Evolutionary conservation across 2,888 invertebrate genomes (phyloP).

Genomic region (Agrotis puta): DNA sequence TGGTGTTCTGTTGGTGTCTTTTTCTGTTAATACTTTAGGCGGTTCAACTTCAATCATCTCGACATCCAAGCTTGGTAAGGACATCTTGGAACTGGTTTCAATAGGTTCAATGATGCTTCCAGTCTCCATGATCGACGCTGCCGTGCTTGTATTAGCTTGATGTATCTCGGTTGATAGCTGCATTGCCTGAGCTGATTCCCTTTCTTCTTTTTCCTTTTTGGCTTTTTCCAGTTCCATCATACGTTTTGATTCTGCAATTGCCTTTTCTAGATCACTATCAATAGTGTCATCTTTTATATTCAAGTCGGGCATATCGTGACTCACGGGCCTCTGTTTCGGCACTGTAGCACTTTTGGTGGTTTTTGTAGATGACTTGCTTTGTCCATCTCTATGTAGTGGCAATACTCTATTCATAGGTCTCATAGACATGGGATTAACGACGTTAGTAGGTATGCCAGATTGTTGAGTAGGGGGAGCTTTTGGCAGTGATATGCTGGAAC

Average conservation of each 20-base stretch:
- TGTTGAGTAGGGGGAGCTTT: constrained; percentile 92
- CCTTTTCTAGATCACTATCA: constrained; percentile 89
- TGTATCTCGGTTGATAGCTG: constrained; percentile 82
- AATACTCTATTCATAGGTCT: constrained; percentile 95
- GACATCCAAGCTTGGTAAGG: constrained; percentile 84
- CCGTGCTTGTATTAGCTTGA: constrained; percentile 80
- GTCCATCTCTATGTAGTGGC: constrained; percentile 94
- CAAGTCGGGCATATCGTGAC: constrained; percentile 89
- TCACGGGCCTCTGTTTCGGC: constrained; percentile 81
- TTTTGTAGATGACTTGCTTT: constrained; percentile 87
- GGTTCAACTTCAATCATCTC: constrained; percentile 83
- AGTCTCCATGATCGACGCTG: constrained; percentile 67
- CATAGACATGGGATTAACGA: constrained; percentile 93
- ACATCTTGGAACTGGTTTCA: constrained; percentile 78
- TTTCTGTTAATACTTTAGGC: constrained; percentile 83
- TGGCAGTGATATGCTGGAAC: constrained; percentile 91
- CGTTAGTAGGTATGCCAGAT: constrained; percentile 93
- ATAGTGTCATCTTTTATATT: constrained; percentile 89
- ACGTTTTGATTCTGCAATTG: constrained; percentile 88
- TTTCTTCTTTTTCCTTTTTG: constrained; percentile 87
- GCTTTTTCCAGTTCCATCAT: constrained; percentile 88
- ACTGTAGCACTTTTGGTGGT: constrained; percentile 77
- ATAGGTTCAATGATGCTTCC: constrained; percentile 67
- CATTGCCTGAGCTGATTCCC: constrained; percentile 82
- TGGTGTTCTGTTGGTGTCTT: constrained; percentile 80